Evolutionary conservation across 2,797 vertebrate genomes (phyloP).

Genomic region (Falco naumanni): DNA sequence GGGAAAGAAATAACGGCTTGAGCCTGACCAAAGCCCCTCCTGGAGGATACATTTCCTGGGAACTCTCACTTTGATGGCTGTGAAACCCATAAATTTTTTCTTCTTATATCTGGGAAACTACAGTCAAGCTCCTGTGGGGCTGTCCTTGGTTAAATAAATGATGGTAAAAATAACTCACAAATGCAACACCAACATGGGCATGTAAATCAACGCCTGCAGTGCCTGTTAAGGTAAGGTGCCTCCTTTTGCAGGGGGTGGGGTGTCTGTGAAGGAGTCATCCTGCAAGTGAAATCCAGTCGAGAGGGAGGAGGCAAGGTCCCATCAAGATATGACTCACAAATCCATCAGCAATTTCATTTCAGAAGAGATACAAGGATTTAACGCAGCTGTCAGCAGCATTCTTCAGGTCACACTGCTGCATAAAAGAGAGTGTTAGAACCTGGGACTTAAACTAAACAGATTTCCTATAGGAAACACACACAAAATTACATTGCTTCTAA

Average conservation of each 20-base stretch:
- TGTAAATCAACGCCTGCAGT: neutral
- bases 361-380: neutral
- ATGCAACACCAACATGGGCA: neutral
- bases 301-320: neutral
- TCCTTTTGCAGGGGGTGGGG: neutral
- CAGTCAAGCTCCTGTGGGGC: neutral
- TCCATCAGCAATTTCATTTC: neutral
- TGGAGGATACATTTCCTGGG: conserved; percentile 36
- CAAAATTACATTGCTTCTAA: conserved; percentile 57
- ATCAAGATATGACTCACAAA: neutral
- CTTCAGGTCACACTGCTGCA: neutral
- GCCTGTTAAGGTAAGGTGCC: neutral
- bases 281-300: neutral
- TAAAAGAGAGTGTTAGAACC: conserved; percentile 10
- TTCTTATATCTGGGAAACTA: neutral
- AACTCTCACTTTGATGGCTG: conserved; percentile 2
- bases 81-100: conserved; percentile 34
- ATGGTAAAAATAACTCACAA: neutral
- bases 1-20: neutral
- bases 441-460: conserved; percentile 75
- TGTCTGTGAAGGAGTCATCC: neutral
- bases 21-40: neutral
- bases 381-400: conserved; percentile 6
- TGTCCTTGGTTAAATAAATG: neutral
- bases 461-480: conserved; percentile 74